phyloP scores from a whole-genome alignment of 2,113 vertebrate genomes.

The Pangasianodon hypophthalmus region DNA sequence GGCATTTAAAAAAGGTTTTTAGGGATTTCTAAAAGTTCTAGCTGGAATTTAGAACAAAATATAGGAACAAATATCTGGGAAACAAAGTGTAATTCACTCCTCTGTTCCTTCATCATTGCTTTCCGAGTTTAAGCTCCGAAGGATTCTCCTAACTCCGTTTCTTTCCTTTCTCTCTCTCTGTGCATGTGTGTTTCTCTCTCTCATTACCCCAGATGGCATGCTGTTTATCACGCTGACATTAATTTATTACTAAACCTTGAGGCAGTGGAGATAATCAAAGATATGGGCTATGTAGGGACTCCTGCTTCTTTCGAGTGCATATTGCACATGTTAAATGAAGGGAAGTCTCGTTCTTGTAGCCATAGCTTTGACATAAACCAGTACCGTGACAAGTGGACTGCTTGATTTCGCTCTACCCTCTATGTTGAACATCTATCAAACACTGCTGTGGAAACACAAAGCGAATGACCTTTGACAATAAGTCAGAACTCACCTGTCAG shows the following conservation, averaged over 20 bases:
- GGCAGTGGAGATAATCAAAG: conserved; percentile 65
- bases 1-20: background rate
- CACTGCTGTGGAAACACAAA: conserved; percentile 5
- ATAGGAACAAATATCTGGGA: conserved; percentile 26
- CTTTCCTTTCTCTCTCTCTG: background rate
- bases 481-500: conserved; percentile 35
- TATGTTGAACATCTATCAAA: conserved; percentile 35
- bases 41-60: background rate
- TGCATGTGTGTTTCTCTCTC: conserved; percentile 48
- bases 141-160: conserved; percentile 26
- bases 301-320: conserved; percentile 49
- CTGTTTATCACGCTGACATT: conserved; percentile 61
- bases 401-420: conserved; percentile 27
- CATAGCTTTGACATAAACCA: conserved; percentile 27
- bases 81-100: conserved; percentile 33
- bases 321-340: conserved; percentile 52
- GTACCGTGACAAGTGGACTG: conserved; percentile 38
- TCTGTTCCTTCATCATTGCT: conserved; percentile 34
- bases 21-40: background rate
- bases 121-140: conserved; percentile 43
- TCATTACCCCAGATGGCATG: conserved; percentile 61
- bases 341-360: conserved; percentile 49
- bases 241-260: conserved; percentile 66
- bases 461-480: conserved; percentile 25
- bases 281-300: conserved; percentile 57